These are phyloP conservation scores for Drosophila chauvacae DNA, from an alignment of 1,140 invertebrate species.

Conservation along the genomic window DNA sequence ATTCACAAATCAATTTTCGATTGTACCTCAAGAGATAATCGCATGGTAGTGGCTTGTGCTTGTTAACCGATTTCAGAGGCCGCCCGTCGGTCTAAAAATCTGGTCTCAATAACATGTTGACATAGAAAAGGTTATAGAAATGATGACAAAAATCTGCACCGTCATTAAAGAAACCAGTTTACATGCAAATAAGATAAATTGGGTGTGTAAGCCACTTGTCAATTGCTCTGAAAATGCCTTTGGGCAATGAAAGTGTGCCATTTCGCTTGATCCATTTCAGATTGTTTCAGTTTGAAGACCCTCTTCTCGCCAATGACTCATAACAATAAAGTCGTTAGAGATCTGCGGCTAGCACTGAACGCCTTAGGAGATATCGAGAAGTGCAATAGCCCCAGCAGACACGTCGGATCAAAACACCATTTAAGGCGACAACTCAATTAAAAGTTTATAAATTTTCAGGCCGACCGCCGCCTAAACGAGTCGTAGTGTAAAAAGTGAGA, in stretches of 20 bases:
- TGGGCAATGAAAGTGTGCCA: constrained; percentile 57
- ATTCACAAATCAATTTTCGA: constrained; percentile 49
- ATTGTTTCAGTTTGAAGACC: neutral
- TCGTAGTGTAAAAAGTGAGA: constrained; percentile 63
- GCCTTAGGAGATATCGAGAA: constrained; percentile 24
- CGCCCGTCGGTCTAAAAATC: neutral
- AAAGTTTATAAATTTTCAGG: constrained; percentile 40
- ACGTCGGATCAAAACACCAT: constrained; percentile 27
- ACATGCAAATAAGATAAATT: constrained; percentile 19
- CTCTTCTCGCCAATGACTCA: neutral
- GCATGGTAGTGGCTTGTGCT: constrained; percentile 24
- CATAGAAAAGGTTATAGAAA: constrained; percentile 15
- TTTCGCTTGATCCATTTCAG: constrained; percentile 7
- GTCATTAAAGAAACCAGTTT: constrained; percentile 29
- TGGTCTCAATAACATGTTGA: neutral
- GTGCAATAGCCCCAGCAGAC: constrained; percentile 27
- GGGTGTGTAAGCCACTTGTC: constrained; percentile 20
- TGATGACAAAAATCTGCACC: constrained; percentile 5
- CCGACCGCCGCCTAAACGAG: constrained; percentile 4
- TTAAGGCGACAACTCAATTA: constrained; percentile 64
- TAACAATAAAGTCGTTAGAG: neutral
- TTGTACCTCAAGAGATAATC: constrained; percentile 61
- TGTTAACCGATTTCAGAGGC: constrained; percentile 14
- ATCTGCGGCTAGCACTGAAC: neutral
- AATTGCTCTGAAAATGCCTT: constrained; percentile 36